Base-by-base conservation (phyloP, 2,888 invertebrate species). In the Baccha elongata region DNA sequence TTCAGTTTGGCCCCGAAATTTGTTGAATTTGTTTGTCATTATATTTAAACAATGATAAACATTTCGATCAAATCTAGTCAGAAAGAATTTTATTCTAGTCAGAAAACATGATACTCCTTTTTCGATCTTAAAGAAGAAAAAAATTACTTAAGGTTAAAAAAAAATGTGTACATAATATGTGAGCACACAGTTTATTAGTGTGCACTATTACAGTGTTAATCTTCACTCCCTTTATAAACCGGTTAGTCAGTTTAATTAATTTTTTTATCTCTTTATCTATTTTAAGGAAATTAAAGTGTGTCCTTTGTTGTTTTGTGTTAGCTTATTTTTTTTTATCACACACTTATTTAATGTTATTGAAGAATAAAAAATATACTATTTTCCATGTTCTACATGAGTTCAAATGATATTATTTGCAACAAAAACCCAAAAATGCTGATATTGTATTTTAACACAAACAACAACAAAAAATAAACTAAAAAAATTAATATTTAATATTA, bases 101-200 rank as follows among this genome's bases (percentile, higher is more conserved):
- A 81, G 55, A 48, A 48, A 71, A 68, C 50, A 73, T 69, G 68
- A 83, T 83, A 78, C 83, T 83, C 81, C 19, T 80, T 60, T 72
- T 67, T 62, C 48, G 32, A 55, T 60, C 60, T 44, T 65, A 58
- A 58, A 21, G 42, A 55, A 42, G 35, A 44, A 29, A 7, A 13
- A 62, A 13, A 65, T 65, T 65, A 67, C 37, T 40, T 52, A 52
- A 40, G 58, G 26, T 53, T 44, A 44, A 19, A 58, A 40, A 53
- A 21, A 19, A 32, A 60, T 29, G 60, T 60, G 60, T 60, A 60
- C 42, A 60, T 48, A 44, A 42, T n/a, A n/a, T 44, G 26, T 44
- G 44, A 29, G 60, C 60, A 60, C 60, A 60, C 60, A 44, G 40
- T 58, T 32, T 58, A 58, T 58, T 44, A 44, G 42, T 60, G 60